These are phyloP conservation scores for Cochlearius cochlearius DNA, from an alignment of 2,113 vertebrate species.

Conservation along the genomic window DNA sequence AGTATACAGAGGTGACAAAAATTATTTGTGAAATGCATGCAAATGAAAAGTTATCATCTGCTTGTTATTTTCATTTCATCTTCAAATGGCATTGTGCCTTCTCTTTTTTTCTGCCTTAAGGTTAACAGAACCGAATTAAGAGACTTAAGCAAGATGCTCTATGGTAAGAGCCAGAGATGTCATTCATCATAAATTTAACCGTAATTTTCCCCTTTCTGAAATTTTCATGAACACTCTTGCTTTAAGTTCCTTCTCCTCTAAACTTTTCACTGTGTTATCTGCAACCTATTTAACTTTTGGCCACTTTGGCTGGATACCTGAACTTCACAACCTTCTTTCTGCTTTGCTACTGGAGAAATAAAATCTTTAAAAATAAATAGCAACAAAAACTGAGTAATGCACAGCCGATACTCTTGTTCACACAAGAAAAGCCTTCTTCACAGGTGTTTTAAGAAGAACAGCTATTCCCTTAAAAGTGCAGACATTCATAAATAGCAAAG, in stretches of 20 bases:
- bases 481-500: not conserved
- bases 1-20: not conserved
- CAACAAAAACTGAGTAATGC: not conserved
- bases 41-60: slow-evolving; percentile 31
- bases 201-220: not conserved
- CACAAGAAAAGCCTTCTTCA: not conserved
- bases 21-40: not conserved
- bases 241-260: not conserved
- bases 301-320: not conserved
- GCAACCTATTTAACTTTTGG: not conserved
- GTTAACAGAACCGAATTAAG: not conserved
- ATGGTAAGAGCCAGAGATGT: not conserved
- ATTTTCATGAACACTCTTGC: not conserved
- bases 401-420: not conserved
- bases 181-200: not conserved
- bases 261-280: not conserved
- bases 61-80: slow-evolving; percentile 8
- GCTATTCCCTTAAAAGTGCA: not conserved
- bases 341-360: not conserved
- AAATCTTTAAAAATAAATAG: not conserved
- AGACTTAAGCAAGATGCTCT: slow-evolving; percentile 15
- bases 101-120: not conserved
- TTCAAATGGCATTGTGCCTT: not conserved
- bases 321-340: not conserved
- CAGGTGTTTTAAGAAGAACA: not conserved